phyloP scores from a whole-genome alignment of 2,888 invertebrate species.

The Petrolisthes cinctipes region DNA sequence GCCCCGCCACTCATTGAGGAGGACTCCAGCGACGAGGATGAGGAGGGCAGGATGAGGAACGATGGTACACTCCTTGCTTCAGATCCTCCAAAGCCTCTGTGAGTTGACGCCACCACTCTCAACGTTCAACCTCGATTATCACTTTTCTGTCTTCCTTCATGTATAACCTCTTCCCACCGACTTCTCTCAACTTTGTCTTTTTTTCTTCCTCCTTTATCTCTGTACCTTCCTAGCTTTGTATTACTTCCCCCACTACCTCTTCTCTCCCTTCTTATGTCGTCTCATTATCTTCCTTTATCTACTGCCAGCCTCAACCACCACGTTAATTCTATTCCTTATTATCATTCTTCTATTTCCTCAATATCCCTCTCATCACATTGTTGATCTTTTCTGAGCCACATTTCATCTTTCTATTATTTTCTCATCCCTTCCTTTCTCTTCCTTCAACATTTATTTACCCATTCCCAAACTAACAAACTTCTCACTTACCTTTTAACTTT shows the following conservation, averaged over 20 bases:
- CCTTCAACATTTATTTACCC: background rate
- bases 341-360: background rate
- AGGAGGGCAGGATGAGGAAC: slow-evolving; percentile 79
- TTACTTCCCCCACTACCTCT: background rate
- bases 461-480: background rate
- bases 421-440: background rate
- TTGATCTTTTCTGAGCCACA: background rate
- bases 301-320: background rate
- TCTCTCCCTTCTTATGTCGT: background rate
- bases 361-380: background rate
- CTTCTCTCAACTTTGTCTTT: background rate
- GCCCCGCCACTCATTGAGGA: slow-evolving; percentile 68
- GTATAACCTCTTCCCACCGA: background rate
- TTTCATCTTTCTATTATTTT: background rate
- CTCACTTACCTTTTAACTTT: background rate
- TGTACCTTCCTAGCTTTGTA: background rate
- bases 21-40: slow-evolving; percentile 68
- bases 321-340: background rate
- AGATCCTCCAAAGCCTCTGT: slow-evolving; percentile 97
- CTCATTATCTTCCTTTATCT: slow-evolving; percentile 24
- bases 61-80: slow-evolving; percentile 96
- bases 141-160: too few species aligned
- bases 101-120: slow-evolving; percentile 72
- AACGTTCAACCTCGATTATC: background rate
- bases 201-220: background rate